Base-by-base conservation (phyloP, 1,140 invertebrate species). In the Pissodes strobi region DNA sequence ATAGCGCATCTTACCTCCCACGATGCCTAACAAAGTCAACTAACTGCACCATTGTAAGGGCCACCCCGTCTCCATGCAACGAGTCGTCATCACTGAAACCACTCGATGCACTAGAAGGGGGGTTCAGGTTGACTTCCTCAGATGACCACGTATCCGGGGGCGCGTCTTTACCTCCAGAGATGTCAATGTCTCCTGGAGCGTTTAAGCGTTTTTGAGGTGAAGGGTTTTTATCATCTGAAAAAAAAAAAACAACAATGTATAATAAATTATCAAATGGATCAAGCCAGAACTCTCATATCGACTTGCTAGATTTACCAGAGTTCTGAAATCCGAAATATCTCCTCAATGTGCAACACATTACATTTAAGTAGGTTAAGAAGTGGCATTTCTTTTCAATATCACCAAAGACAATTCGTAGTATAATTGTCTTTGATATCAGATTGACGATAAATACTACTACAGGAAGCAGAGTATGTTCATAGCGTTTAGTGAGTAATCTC, bases 41-140 rank as follows among this genome's bases (percentile, higher is more conserved):
- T 74, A 96, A 87, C 74, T 93, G 89, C 58, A 88, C 84, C 71
- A 94, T 81, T 22, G 82, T 87, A 68, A 79, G 43, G 1, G 76
- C 76, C 68, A 74, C 74, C 72, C 79, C 78, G 80, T 91, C 85
- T 66, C 87, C 88, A 79, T 88, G 90, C 70, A 92, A 79, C 72
- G 88, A 90, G 78, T 94, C 92, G 79, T 94, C 92, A 79, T 94
- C 91, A 59, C 90, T 92, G 75, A 93, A 92, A 9, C 91, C 91
- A 48, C 90, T 92, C 21, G 90, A 92, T 18, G 89, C 89, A 25
- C 88, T 90, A 63, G 88, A 89, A 38, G 87, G 87, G 46, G 89
- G 87, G 72, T 88, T 88, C 56, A 75, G 55, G 56, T 75, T 76
- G 10, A 51, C 74, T 46, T 77, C 76, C 51, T 78, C 76, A 1